phyloP scores from a whole-genome alignment of 2,888 invertebrate species.

The Anarsia innoxiella region DNA sequence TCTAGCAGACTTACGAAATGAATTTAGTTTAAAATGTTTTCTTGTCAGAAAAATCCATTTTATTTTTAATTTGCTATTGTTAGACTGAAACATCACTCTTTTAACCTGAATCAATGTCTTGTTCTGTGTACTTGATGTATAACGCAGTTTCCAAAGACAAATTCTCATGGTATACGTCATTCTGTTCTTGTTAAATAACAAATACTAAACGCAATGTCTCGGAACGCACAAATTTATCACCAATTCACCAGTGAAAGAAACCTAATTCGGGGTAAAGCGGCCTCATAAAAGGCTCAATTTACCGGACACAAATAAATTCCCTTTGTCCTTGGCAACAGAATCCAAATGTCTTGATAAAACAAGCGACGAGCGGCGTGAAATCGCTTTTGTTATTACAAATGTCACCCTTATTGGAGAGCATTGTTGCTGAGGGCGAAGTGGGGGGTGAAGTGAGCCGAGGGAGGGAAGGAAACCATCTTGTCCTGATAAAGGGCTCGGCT shows the following conservation, averaged over 20 bases:
- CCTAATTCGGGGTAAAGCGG: slow-evolving; percentile 2
- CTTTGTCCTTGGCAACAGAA: slow-evolving; percentile 3
- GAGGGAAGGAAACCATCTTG: not conserved
- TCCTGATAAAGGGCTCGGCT: not conserved
- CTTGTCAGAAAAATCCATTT: no score
- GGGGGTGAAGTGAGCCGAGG: not conserved
- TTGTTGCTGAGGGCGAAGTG: not conserved
- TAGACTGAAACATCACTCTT: no score
- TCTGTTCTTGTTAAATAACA: not conserved
- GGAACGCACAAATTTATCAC: slow-evolving; percentile 1
- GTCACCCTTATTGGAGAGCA: slow-evolving; percentile 1
- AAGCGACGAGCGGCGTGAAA: not conserved
- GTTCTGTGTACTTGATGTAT: no score
- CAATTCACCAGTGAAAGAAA: slow-evolving; percentile 3
- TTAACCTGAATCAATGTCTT: no score
- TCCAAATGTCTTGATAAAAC: slow-evolving; percentile 7
- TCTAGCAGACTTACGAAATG: no score
- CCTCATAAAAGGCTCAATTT: slow-evolving; percentile 2
- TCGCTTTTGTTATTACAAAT: slow-evolving; percentile 6
- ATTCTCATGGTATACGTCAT: no score
- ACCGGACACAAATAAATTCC: slow-evolving; percentile 7
- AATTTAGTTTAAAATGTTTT: no score
- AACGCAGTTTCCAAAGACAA: no score
- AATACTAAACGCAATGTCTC: not conserved
- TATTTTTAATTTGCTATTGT: no score